These are phyloP conservation scores for Cyanoramphus novaezelandiae DNA, from an alignment of 2,113 vertebrate genomes.

Conservation along the genomic window DNA sequence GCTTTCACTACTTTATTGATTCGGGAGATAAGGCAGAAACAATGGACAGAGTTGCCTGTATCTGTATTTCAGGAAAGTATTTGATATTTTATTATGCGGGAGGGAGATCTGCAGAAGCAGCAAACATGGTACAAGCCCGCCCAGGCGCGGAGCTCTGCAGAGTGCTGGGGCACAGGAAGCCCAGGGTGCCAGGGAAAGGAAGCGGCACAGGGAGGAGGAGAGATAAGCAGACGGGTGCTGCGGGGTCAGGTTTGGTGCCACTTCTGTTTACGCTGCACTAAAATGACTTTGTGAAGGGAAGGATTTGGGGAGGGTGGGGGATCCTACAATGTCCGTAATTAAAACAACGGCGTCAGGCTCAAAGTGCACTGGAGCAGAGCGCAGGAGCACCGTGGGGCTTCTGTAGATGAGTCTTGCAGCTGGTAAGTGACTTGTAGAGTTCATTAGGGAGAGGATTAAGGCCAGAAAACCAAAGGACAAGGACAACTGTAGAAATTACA, in stretches of 20 bases:
- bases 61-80: conserved; percentile 30
- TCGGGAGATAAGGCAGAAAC: conserved; percentile 49
- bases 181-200: background rate
- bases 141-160: background rate
- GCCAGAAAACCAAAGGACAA: background rate
- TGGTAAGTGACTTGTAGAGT: background rate
- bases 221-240: background rate
- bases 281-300: background rate
- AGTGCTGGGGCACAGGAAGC: background rate
- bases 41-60: conserved; percentile 23
- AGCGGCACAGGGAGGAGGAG: background rate
- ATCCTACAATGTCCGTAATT: background rate
- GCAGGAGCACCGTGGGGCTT: background rate
- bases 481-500: background rate
- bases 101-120: background rate
- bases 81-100: background rate
- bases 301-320: background rate
- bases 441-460: background rate
- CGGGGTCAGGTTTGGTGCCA: background rate
- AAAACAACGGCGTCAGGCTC: background rate
- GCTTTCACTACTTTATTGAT: conserved; percentile 40
- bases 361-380: background rate
- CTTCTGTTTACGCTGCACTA: background rate
- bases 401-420: background rate
- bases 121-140: background rate